Base-by-base conservation (phyloP, 2,888 invertebrate genomes). In the Diaperis boleti region DNA sequence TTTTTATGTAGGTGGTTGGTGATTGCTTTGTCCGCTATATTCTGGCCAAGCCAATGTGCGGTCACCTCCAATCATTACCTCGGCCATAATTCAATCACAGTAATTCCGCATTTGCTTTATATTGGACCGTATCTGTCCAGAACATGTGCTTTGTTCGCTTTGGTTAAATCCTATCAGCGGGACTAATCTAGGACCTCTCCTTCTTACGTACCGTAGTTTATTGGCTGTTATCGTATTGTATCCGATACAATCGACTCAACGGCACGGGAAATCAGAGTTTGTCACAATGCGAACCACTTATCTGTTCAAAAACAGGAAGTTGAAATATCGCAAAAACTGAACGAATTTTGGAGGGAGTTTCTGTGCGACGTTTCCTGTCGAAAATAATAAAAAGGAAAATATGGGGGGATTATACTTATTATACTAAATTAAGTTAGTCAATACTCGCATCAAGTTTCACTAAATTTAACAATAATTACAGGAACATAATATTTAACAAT, bases 1-100 rank as follows among this genome's bases (percentile, higher is more conserved):
- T 66, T 68, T 68, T 68, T 68, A 64, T 64, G 60, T 55, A 33
- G 54, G 56, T 63, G 67, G 61, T 64, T 65, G 65, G 59, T 64
- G 63, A 68, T 68, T 66, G 68, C 64, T 66, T 64, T 68, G 64
- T 64, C 49, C 49, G 39, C 17, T 45, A 59, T 59, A 59, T 52
- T 59, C 52, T 33, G 59, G 15, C 15, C 22, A 18, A 41, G 59
- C 59, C 14, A 50, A 22, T 15, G 10, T 67, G 67, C 59, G 68
- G 66, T 64, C 62, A 60, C 59, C 59, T 64, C 64, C 57, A 64
- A 62, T 68, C 68, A 68, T 66, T 62, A 57, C 42, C 57, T 55
- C 41, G 41, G 56, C 62, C 64, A 64, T 66, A 62, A 68, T 66
- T 64, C 66, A 59, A 64, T 66, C 45, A 65, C 45, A 31, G 55